phyloP scores from a whole-genome alignment of 2,113 vertebrate genomes.

The Notothenia coriiceps region DNA sequence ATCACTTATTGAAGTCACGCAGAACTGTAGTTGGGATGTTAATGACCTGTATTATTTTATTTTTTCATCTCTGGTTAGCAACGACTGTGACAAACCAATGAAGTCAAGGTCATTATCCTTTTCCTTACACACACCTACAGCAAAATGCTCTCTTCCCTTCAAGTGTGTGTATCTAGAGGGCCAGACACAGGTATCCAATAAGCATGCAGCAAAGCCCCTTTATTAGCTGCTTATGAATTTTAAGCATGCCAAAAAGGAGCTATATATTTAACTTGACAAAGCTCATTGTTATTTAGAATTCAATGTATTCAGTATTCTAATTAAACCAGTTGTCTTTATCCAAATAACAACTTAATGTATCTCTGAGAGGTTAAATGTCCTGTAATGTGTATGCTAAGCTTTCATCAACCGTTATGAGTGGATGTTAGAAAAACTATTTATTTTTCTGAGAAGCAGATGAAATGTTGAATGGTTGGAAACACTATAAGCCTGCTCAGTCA shows the following conservation, averaged over 20 bases:
- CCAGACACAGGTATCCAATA: neutral
- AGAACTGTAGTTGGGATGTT: constrained; percentile 4
- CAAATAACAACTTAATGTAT: neutral
- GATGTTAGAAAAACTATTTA: no score
- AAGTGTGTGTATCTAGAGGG: neutral
- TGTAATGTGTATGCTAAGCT: no score
- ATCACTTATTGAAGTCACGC: constrained; percentile 22
- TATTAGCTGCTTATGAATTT: neutral
- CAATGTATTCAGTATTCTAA: neutral
- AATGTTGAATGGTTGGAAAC: neutral
- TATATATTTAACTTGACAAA: neutral
- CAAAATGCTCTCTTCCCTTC: neutral
- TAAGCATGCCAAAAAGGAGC: neutral
- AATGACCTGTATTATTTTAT: constrained; percentile 40
- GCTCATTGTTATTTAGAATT: neutral
- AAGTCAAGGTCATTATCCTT: constrained; percentile 27
- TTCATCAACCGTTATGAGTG: no score
- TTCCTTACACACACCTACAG: constrained; percentile 13
- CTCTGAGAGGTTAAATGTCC: neutral
- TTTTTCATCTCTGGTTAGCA: constrained; percentile 15
- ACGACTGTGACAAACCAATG: constrained; percentile 14
- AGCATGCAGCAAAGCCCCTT: neutral
- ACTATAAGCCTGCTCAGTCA: neutral
- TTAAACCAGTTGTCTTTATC: neutral
- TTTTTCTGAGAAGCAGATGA: neutral